Conservation (phyloP, 2,797 vertebrate species). For the Sebastolobus alascanus region DNA sequence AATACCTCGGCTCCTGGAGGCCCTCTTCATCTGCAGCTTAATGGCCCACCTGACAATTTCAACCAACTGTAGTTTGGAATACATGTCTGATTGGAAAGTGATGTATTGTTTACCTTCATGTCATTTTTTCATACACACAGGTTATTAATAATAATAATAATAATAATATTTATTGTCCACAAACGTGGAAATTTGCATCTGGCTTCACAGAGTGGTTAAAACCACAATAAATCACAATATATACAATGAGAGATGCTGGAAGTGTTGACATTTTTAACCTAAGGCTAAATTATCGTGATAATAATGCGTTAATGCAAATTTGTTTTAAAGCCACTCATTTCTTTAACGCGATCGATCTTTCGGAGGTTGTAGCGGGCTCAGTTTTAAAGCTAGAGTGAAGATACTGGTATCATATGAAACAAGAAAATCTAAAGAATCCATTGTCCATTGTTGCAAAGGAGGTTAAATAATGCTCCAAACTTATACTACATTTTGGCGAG, state of each 20-base stretch:
- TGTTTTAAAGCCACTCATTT: no score
- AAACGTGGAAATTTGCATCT: neutral
- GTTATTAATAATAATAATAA: neutral
- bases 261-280: no score
- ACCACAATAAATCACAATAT: neutral
- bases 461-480: no score
- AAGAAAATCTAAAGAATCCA: no score
- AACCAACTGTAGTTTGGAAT: constrained; percentile 41
- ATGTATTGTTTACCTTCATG: constrained; percentile 36
- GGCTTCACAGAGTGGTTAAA: neutral
- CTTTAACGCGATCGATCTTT: no score
- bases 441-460: no score
- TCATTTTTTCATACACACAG: constrained; percentile 7
- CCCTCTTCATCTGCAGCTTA: constrained; percentile 58
- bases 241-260: neutral
- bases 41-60: constrained; percentile 58
- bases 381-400: no score
- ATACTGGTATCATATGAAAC: no score
- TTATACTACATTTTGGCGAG: no score
- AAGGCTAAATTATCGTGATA: no score
- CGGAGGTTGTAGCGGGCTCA: no score
- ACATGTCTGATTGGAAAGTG: constrained; percentile 21
- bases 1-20: constrained; percentile 30
- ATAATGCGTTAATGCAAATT: no score
- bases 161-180: neutral